Conservation (phyloP, 1,140 invertebrate genomes). For the Coelopa frigida region DNA sequence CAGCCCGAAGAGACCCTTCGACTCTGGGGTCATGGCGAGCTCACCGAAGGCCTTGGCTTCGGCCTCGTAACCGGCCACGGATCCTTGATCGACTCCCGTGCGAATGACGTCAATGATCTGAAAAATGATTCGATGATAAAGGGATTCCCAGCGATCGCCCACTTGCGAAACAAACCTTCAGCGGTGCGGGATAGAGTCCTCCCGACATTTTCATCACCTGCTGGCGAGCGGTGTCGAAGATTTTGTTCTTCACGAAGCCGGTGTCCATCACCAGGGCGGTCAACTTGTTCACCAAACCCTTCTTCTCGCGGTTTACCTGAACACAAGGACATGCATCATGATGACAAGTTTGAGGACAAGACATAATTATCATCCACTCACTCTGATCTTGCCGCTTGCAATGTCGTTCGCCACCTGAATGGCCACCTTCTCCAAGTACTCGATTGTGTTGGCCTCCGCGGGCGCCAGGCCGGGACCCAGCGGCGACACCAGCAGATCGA, state of each 20-base stretch:
- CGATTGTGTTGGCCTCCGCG: constrained; percentile 60
- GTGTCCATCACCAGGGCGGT: constrained; percentile 62
- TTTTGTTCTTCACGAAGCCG: constrained; percentile 77
- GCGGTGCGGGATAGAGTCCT: constrained; percentile 94
- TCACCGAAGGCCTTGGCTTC: constrained; percentile 88
- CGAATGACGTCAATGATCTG: constrained; percentile 84
- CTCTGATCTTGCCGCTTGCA: constrained; percentile 66
- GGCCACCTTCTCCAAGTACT: constrained; percentile 88
- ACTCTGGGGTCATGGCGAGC: constrained; percentile 82
- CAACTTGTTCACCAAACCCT: constrained; percentile 63
- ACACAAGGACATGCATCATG: constrained; percentile 5
- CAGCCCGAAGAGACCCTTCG: constrained; percentile 85
- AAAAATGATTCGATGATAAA: neutral
- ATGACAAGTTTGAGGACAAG: neutral
- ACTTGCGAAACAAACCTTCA: constrained; percentile 65
- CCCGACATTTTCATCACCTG: constrained; percentile 90
- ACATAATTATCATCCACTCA: constrained; percentile 13
- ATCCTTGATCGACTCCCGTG: constrained; percentile 80
- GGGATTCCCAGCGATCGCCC: no score
- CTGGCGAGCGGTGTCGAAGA: constrained; percentile 82
- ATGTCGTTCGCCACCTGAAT: constrained; percentile 77
- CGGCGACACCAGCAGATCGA: constrained; percentile 83
- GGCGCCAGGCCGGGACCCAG: constrained; percentile 68
- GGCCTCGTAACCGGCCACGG: constrained; percentile 69
- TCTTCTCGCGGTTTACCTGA: constrained; percentile 58